Conservation (phyloP, 2,888 invertebrate genomes). For the Girardia tigrina region DNA sequence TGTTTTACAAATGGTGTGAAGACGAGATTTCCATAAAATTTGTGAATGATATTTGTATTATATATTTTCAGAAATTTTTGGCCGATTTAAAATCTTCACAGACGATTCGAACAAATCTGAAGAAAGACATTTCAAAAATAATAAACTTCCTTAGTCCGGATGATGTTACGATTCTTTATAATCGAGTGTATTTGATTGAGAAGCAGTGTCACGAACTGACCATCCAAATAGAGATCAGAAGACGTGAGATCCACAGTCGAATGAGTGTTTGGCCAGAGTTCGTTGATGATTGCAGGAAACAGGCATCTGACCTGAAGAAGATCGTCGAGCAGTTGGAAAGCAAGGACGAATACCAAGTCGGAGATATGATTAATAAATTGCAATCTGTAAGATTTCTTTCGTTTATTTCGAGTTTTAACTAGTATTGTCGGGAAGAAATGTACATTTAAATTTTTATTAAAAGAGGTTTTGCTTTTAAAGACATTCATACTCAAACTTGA, state of each 20-base stretch:
- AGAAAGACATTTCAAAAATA: background rate
- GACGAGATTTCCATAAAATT: too few species aligned
- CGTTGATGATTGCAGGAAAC: background rate
- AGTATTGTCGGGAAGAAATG: too few species aligned
- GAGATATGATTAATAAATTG: background rate
- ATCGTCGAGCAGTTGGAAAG: background rate
- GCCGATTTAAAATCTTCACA: background rate
- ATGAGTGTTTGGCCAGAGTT: constrained; percentile 12
- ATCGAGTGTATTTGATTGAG: background rate
- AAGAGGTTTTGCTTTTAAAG: too few species aligned
- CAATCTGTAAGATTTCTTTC: background rate
- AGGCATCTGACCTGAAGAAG: background rate
- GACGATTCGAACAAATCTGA: background rate
- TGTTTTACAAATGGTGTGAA: too few species aligned
- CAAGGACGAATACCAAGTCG: background rate
- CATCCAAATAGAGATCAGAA: background rate
- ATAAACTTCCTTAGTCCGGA: background rate
- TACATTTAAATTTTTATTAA: too few species aligned
- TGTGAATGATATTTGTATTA: too few species aligned
- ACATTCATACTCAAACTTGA: too few species aligned
- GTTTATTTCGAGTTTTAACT: too few species aligned
- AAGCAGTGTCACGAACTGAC: constrained; percentile 4
- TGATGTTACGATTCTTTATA: background rate
- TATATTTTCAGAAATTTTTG: constrained; percentile 6
- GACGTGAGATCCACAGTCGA: background rate